Evolutionary conservation across 2,888 invertebrate genomes (phyloP), one percentile per base, ranked within the genome.

Genomic region (Drosophila nigricruria): DNA sequence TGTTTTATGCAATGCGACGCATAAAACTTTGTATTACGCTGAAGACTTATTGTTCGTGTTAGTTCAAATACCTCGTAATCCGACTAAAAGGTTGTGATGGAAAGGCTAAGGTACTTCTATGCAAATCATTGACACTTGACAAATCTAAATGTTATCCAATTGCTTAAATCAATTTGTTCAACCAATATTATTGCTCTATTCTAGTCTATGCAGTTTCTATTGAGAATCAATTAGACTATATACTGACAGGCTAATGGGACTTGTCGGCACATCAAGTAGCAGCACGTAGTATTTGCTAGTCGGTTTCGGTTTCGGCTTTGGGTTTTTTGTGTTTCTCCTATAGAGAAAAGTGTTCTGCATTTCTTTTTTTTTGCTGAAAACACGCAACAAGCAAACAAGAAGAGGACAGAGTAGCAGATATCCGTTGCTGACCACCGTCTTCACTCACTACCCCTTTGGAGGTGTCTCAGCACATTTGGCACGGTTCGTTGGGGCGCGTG

Each of bases 401-500:
- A 60, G 40, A 56, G 38, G 40, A 47, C 32, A 32, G 32, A 8
- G 58, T 36, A 25, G 45, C 36, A 14, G 70, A 45, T 40, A 57
- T 43, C 53, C 61, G 25, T 16, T 23, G 61, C 42, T 77, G 68
- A 73, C 76, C 77, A 68, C 25, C 61, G 52, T 18, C 18, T 18
- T 58, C 25, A 5, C 38, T 30, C 32, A 6, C 18, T 38, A 12
- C n/a, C 56, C 49, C 18, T 20, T 43, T 23, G 43, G 65, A 75
- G 76, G 79, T 80, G 82, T 80, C 84, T 81, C 75, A 77, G 79
- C 83, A 76, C 79, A 83, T 85, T 84, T 86, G 76, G 82, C 75
- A 77, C 70, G 89, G 86, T 81, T 83, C 82, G 87, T 81, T 87
- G 87, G 80, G 75, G 80, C 78, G 74, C 82, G 85, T 88, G 85